phyloP scores from a whole-genome alignment of 1,140 invertebrate species.

The Orchestia grillus region DNA sequence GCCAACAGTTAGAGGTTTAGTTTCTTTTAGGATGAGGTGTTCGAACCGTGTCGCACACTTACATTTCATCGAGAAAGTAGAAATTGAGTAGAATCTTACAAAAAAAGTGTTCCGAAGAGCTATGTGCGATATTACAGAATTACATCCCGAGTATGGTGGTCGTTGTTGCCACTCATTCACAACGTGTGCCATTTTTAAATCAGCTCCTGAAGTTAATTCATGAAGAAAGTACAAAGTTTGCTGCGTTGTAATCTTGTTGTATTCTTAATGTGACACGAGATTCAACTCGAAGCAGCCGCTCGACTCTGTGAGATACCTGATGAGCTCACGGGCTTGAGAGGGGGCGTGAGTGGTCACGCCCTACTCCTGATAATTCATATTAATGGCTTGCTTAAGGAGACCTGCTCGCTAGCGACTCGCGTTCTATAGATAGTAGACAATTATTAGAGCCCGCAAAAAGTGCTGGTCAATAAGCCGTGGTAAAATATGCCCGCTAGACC shows the following conservation, averaged over 20 bases:
- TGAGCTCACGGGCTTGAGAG: slow-evolving; percentile 14
- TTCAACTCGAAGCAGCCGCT: background rate
- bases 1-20: background rate
- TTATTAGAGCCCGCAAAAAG: slow-evolving; percentile 33
- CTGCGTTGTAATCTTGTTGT: background rate
- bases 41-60: background rate
- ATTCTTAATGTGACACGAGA: background rate
- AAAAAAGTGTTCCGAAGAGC: background rate
- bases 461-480: slow-evolving; percentile 50
- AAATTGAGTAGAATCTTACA: background rate
- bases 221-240: background rate
- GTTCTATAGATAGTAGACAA: slow-evolving; percentile 48
- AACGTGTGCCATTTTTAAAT: background rate
- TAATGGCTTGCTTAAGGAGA: slow-evolving; percentile 28
- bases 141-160: background rate
- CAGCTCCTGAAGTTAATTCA: background rate
- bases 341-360: background rate
- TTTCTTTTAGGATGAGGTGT: background rate
- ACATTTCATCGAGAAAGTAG: background rate
- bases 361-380: slow-evolving; percentile 49
- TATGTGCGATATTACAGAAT: background rate
- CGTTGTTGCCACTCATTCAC: too few relatives aligned
- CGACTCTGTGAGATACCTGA: background rate
- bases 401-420: slow-evolving; percentile 24
- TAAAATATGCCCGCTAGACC: background rate